Base-by-base conservation (phyloP, 2,888 invertebrate genomes). In the Coleophora deauratella region DNA sequence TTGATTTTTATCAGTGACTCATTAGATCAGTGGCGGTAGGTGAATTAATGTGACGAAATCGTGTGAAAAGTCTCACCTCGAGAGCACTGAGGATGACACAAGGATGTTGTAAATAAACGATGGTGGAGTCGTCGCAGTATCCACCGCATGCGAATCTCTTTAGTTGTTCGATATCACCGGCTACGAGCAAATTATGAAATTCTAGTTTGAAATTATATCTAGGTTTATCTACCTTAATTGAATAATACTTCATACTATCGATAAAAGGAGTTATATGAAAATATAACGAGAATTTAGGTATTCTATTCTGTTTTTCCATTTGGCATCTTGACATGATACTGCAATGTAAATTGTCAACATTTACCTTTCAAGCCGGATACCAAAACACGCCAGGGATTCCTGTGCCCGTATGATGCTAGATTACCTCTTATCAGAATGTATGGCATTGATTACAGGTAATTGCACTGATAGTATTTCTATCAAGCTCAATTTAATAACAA, bases 401-500 rank as follows among this genome's bases (percentile, higher is more conserved):
- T 91, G 85, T 93, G 92, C 85, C 93, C 92, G 79, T 94, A 94
- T 38, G 94, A 93, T 76, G 93, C 93, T 70, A 94, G 88, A 87
- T 94, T 94, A 82, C 94, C 94, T 77, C 94, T 91, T 67, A 95
- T 93, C 87, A 95, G 88, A 88, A 95, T 93, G 91, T 95, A 95
- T 87, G 94, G 95, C 95, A 95, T 95, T 85, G 84, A 85, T 77
- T 73, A 85, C 82, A 31, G 21, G 21, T 21, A 21, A 21, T 21
- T 21, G 6, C 3, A 21, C 21, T 21, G 21, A 21, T 21, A 21
- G 21, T 21, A 21, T 21, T 21, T 21, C 21, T 21, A 21, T 21
- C 21, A 21, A 21, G 21, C 21, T 21, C 21, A 21, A 21, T 4
- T 21, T 21, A 21, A 4, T 21, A 6, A 21, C 6, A 4, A 21